phyloP scores from a whole-genome alignment of 2,797 vertebrate genomes.

The Chloroceryle amazona region DNA sequence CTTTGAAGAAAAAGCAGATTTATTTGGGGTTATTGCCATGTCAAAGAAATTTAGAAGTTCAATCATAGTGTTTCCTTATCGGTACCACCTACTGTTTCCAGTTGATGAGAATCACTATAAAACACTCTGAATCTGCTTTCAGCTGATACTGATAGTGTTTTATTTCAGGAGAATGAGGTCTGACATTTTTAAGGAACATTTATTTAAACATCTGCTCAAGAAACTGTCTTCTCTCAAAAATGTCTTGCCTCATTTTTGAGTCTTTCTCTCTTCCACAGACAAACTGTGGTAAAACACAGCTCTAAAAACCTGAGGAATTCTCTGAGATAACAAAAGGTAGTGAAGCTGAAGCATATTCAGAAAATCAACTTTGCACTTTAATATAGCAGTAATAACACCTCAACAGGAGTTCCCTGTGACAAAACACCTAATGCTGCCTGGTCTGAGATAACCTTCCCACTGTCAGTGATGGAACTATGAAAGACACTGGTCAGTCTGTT shows the following conservation, averaged over 20 bases:
- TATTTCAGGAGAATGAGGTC: background rate
- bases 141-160: background rate
- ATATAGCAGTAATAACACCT: background rate
- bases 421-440: background rate
- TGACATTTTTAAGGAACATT: background rate
- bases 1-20: constrained; percentile 12
- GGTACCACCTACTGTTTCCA: constrained; percentile 19
- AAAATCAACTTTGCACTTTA: background rate
- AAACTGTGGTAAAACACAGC: background rate
- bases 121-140: background rate
- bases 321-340: background rate
- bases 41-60: constrained; percentile 40
- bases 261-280: background rate
- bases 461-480: rapidly evolving
- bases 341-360: background rate
- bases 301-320: background rate
- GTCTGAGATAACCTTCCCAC: background rate
- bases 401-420: background rate
- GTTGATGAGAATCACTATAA: constrained; percentile 14
- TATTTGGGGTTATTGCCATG: constrained; percentile 32
- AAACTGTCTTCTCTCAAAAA: constrained; percentile 7
- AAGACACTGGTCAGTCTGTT: background rate
- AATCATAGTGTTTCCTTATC: constrained; percentile 1
- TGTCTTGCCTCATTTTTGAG: background rate
- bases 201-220: constrained; percentile 38